Conservation (phyloP, 1,140 invertebrate species). For the Ladona fulva region DNA sequence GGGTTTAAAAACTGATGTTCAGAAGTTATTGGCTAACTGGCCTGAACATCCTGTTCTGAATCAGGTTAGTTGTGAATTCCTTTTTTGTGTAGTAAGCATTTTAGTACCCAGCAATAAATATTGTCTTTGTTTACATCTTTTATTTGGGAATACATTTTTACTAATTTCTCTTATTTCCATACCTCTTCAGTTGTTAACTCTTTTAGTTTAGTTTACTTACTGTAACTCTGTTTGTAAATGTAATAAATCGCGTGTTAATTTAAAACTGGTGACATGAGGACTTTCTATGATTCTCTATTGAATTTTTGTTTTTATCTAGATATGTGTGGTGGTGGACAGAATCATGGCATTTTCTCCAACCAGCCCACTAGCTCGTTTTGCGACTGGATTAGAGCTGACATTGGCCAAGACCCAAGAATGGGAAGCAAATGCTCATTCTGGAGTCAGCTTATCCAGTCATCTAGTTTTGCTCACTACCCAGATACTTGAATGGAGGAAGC, state of each 20-base stretch:
- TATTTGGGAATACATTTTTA: too few species aligned
- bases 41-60: constrained; percentile 81
- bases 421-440: constrained; percentile 82
- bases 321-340: constrained; percentile 58
- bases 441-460: constrained; percentile 67
- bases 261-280: neutral
- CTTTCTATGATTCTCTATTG: neutral
- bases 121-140: too few species aligned
- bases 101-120: too few species aligned
- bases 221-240: too few species aligned
- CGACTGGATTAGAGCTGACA: constrained; percentile 83
- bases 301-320: constrained; percentile 36
- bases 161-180: too few species aligned
- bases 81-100: too few species aligned
- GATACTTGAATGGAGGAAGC: constrained; percentile 83
- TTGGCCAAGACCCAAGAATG: constrained; percentile 77
- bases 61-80: constrained; percentile 46
- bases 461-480: constrained; percentile 62
- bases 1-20: constrained; percentile 49
- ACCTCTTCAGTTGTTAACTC: too few species aligned
- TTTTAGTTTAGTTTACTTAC: too few species aligned
- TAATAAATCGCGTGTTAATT: neutral
- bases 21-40: constrained; percentile 70
- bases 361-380: constrained; percentile 74
- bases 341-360: constrained; percentile 70